A percentile compares a stretch with the other conserved stretches of the same genome.
Evolutionary conservation across 2,113 vertebrate species (phyloP).

Genomic region (Myrmecophaga tridactyla): DNA sequence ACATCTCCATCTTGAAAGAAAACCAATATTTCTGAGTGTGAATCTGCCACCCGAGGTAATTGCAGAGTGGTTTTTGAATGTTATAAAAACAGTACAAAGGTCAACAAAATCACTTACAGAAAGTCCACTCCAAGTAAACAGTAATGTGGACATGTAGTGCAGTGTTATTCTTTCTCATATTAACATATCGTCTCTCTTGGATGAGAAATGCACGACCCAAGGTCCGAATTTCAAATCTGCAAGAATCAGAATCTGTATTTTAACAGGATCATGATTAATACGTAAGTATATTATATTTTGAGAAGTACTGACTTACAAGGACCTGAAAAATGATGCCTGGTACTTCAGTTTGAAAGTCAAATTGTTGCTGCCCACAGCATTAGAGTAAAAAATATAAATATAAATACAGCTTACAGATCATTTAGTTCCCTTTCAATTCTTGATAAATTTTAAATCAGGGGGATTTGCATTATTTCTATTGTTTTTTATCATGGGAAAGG

Average conservation of each 20-base stretch:
- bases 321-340: not conserved
- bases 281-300: not conserved
- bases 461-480: not conserved
- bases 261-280: not conserved
- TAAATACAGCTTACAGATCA: not conserved
- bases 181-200: no score
- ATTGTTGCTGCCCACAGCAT: not conserved
- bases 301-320: not conserved
- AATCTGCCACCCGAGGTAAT: not conserved
- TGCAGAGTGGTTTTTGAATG: not conserved
- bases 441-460: not conserved
- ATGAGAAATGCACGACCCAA: not conserved
- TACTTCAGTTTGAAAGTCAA: conserved; percentile 2
- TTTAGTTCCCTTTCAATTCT: not conserved
- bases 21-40: not conserved
- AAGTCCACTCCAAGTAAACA: not conserved
- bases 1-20: not conserved
- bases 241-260: not conserved
- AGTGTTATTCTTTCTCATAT: no score
- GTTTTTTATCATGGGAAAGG: not conserved
- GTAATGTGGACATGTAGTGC: not conserved
- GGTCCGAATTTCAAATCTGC: not conserved
- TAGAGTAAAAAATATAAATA: not conserved
- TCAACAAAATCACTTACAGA: not conserved
- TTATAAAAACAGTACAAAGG: not conserved